phyloP scores from a whole-genome alignment of 1,140 invertebrate species.

The Drosophila trapezifrons region DNA sequence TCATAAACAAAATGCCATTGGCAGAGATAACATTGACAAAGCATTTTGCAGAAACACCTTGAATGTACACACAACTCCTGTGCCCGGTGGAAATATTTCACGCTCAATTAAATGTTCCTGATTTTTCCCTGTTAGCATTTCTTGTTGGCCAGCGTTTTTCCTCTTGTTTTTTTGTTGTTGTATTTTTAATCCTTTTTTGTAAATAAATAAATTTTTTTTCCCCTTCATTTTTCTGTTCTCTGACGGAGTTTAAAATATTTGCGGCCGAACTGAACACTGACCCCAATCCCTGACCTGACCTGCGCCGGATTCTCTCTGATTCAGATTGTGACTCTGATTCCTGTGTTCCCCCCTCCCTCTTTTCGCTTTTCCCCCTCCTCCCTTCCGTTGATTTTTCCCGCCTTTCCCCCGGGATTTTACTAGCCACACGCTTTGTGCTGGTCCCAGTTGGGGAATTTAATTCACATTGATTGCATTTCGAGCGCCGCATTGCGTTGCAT shows the following conservation, averaged over 20 bases:
- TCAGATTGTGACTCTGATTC: slow-evolving; percentile 47
- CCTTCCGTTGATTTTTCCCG: background rate
- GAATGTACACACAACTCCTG: background rate
- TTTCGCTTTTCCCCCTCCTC: background rate
- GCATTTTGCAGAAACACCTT: slow-evolving; percentile 29
- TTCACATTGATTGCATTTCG: slow-evolving; percentile 81
- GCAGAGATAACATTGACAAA: slow-evolving; percentile 21
- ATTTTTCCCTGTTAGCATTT: slow-evolving; percentile 20
- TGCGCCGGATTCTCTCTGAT: slow-evolving; percentile 39
- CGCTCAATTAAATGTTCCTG: slow-evolving; percentile 73
- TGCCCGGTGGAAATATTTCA: slow-evolving; percentile 55
- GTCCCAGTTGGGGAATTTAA: slow-evolving; percentile 72
- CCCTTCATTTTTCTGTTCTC: slow-evolving; percentile 24
- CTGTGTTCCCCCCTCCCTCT: background rate
- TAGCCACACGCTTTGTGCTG: slow-evolving; percentile 41
- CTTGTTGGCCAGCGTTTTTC: slow-evolving; percentile 12
- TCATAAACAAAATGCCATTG: slow-evolving; percentile 26
- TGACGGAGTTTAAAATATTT: slow-evolving; percentile 63
- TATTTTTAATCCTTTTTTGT: slow-evolving; percentile 44
- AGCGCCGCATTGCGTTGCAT: slow-evolving; percentile 79
- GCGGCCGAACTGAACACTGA: slow-evolving; percentile 62
- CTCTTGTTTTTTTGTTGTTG: slow-evolving; percentile 5
- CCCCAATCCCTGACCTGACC: slow-evolving; percentile 49
- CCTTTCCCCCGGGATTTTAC: slow-evolving; percentile 1
- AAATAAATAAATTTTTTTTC: slow-evolving; percentile 29